phyloP scores from a whole-genome alignment of 2,797 vertebrate genomes.

The Sebastiscus tertius region DNA sequence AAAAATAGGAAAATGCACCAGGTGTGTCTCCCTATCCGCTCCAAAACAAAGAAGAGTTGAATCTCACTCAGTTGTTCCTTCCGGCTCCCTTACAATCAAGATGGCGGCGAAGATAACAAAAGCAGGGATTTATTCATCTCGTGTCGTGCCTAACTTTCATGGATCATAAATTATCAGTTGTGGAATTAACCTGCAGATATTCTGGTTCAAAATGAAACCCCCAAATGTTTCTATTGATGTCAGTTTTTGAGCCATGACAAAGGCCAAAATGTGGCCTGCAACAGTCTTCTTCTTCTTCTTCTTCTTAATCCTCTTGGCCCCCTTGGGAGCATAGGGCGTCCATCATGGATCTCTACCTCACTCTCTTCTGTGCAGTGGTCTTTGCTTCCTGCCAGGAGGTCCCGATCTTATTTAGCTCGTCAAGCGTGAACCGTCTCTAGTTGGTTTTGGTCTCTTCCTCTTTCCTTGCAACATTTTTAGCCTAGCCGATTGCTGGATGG shows the following conservation, averaged over 20 bases:
- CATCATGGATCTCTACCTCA: no score
- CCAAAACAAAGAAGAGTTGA: background rate
- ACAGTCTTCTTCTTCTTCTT: background rate
- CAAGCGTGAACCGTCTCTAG: no score
- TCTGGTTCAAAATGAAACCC: background rate
- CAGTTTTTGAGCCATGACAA: background rate
- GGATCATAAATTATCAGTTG: background rate
- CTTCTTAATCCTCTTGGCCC: no score
- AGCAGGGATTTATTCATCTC: background rate
- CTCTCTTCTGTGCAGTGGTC: no score
- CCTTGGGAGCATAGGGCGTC: no score
- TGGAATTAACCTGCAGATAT: background rate
- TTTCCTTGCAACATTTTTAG: background rate
- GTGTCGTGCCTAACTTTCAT: background rate
- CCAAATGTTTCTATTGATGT: background rate
- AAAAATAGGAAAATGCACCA: background rate
- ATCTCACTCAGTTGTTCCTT: background rate
- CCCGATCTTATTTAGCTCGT: no score
- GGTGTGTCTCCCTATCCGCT: background rate
- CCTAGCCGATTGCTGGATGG: background rate
- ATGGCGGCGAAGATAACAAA: background rate
- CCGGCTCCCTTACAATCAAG: no score
- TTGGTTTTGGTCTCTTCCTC: no score
- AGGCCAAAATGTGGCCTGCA: background rate
- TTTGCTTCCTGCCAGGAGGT: no score